Percentiles rank a stretch among this genome's conserved stretches.
Conservation (phyloP, 92 coral and sea anemone genomes). For the Epizoanthus stellaris region DNA sequence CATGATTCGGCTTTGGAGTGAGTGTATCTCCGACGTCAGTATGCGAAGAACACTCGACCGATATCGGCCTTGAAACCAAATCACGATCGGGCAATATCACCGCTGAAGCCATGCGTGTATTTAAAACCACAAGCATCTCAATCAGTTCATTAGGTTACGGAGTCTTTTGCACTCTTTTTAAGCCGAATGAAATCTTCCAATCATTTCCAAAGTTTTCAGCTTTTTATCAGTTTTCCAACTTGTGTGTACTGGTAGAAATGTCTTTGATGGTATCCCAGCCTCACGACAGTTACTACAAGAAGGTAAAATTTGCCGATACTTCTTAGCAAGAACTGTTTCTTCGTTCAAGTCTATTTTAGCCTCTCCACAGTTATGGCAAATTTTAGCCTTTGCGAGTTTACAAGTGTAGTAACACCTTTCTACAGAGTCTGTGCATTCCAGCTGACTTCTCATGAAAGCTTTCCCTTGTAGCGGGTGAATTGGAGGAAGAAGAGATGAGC, state of each 20-base stretch:
- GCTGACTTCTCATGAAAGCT: slow-evolving; percentile 38
- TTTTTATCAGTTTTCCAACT: slow-evolving; percentile 26
- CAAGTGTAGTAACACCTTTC: slow-evolving; percentile 35
- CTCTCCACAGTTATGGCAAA: slow-evolving; percentile 39
- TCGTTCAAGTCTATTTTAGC: slow-evolving; percentile 17
- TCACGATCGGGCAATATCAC: background rate
- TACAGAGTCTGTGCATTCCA: slow-evolving; percentile 34
- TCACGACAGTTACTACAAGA: slow-evolving; percentile 29
- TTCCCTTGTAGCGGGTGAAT: slow-evolving; percentile 30
- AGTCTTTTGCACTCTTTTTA: background rate
- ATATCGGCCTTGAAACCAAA: slow-evolving; percentile 7
- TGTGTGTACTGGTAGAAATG: slow-evolving; percentile 28
- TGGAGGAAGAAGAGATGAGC: slow-evolving; percentile 36
- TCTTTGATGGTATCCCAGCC: slow-evolving; percentile 39
- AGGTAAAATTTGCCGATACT: slow-evolving; percentile 36
- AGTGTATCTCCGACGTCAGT: too few relatives aligned
- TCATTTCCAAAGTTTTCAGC: slow-evolving; percentile 10
- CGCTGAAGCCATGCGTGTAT: background rate
- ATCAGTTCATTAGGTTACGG: background rate
- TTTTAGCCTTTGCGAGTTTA: slow-evolving; percentile 22
- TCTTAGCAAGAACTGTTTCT: slow-evolving; percentile 26
- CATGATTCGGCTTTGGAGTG: too few relatives aligned
- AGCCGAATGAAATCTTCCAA: slow-evolving; percentile 24
- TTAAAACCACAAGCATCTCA: background rate
- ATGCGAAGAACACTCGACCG: background rate